Conservation (phyloP, 2,888 invertebrate genomes). For the Temnothorax ravouxi region DNA sequence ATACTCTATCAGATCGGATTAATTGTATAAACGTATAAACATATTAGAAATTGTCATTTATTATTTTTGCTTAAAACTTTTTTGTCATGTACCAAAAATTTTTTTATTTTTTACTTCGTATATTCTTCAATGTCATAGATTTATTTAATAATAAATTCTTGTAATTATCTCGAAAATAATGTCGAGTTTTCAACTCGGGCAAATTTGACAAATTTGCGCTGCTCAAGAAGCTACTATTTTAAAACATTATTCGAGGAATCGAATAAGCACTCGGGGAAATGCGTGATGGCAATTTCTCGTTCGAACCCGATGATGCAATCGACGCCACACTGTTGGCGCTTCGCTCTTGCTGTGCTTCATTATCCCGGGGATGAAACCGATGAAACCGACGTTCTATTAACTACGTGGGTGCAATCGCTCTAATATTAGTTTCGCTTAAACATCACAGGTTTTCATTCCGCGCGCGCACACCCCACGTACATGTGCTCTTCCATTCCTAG, state of each 20-base stretch:
- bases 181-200: neutral
- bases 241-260: slow-evolving; percentile 20
- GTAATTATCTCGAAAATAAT: neutral
- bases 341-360: slow-evolving; percentile 46
- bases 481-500: neutral
- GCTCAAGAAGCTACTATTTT: neutral
- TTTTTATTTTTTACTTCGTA: neutral
- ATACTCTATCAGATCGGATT: neutral
- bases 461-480: neutral
- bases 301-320: slow-evolving; percentile 54
- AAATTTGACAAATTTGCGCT: neutral
- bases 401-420: slow-evolving; percentile 46
- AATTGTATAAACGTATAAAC: neutral
- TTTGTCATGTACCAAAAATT: neutral
- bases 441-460: slow-evolving; percentile 50
- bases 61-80: neutral
- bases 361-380: slow-evolving; percentile 43
- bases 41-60: neutral
- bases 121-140: neutral
- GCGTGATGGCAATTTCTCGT: slow-evolving; percentile 52
- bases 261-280: slow-evolving; percentile 27
- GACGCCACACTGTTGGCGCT: slow-evolving; percentile 40
- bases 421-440: slow-evolving; percentile 58
- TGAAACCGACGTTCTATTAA: slow-evolving; percentile 53
- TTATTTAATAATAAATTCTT: neutral